Evolutionary conservation across 92 coral and sea anemone species (phyloP), one percentile per base, ranked within the genome.

Genomic region (Phymanthus crucifer): DNA sequence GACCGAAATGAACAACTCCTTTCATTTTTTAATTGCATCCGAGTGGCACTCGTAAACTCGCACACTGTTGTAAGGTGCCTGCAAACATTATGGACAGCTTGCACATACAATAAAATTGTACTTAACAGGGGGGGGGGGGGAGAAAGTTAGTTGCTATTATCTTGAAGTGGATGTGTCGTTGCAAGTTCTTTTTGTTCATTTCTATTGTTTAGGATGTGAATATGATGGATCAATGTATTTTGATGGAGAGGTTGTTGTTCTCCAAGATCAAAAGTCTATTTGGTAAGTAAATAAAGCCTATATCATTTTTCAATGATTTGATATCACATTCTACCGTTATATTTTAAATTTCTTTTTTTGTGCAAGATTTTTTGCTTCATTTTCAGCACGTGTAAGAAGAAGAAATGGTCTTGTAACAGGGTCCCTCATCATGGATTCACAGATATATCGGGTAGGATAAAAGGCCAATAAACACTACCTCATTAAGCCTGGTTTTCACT

Each of bases 181-280:
- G 9, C 48, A 43, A 9, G 48, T 43, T 9, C 13, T n/a, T n/a
- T 45, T 45, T 45, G 16, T 45, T 9, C 50, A 45, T 9, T 11
- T 45, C 16, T 45, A 0, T 54, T 54, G 26, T 23, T 34, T 66
- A 90, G 94, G 81, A 7, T 90, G 94, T 70, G 73, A 78, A 46
- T 87, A 66, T 78, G 74, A 90, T 23, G 91, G 87, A 72, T 70
- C 77, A 80, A 76, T 32, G 27, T 87, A 75, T 78, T 90, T 87
- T 32, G 78, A 76, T 24, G 75, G 87, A 43, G 94, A 90, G 72
- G 36, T 87, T 4, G 80, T 90, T 27, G 80, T 74, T 17, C 78
- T 87, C 29, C 84, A 88, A 38, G 94, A 90, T 54, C 83, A 81
- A 66, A 78, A 76, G 46, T 78, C 88, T 3, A 71, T 84, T 34